Evolutionary conservation across 2,888 invertebrate genomes (phyloP).

Genomic region (Plemyria rubiginata): DNA sequence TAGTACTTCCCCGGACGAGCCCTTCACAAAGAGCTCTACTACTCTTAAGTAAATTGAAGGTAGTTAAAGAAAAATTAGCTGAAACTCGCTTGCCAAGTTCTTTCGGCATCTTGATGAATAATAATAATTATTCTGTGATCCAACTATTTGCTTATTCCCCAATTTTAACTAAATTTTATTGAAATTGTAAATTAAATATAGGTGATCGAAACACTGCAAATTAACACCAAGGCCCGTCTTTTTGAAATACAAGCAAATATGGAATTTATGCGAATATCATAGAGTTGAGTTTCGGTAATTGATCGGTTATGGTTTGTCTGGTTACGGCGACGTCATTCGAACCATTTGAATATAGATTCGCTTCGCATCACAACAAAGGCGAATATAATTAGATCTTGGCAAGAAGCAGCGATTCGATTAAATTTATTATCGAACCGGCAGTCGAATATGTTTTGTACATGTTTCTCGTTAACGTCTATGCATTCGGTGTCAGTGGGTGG

Average conservation of each 20-base stretch:
- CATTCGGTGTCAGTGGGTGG: conserved; percentile 25
- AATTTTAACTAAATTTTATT: too few relatives aligned
- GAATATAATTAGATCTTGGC: conserved; percentile 76
- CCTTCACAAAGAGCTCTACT: too few relatives aligned
- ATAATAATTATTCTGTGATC: neutral
- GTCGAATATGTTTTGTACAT: conserved; percentile 34
- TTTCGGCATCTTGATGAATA: too few relatives aligned
- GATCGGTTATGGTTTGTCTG: conserved; percentile 35
- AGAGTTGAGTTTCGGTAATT: conserved; percentile 11
- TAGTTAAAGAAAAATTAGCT: too few relatives aligned
- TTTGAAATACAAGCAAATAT: neutral
- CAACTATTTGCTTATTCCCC: too few relatives aligned
- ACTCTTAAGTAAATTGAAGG: too few relatives aligned
- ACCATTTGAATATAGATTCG: conserved; percentile 44
- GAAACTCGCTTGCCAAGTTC: too few relatives aligned
- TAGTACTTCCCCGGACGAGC: too few relatives aligned
- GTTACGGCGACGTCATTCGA: conserved; percentile 49
- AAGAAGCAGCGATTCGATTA: conserved; percentile 51
- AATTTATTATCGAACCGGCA: conserved; percentile 60
- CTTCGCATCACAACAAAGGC: conserved; percentile 60
- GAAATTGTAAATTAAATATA: conserved; percentile 32
- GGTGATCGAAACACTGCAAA: conserved; percentile 33
- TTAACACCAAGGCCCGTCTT: conserved; percentile 22
- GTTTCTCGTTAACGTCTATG: conserved; percentile 38
- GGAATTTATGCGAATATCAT: neutral